Evolutionary conservation across 2,888 invertebrate genomes (phyloP), one percentile per base, ranked within the genome.

Genomic region (Drosophila niveifrons): DNA sequence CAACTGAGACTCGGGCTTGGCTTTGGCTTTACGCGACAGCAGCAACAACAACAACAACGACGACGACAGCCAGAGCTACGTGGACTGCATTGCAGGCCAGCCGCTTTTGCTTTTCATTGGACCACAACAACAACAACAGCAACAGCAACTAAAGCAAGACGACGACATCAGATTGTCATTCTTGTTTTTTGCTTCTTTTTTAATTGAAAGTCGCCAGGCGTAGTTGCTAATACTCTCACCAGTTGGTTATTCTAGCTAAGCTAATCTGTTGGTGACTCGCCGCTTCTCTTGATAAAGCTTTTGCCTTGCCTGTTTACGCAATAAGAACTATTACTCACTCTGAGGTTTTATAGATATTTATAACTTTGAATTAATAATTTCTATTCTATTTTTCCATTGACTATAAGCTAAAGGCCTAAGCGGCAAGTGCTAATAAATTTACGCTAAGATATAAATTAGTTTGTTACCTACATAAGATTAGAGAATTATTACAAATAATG

Each of bases 51-150:
- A 57, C 50, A 43, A 23, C 50, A 23, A 47, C 58, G 39, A 41
- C 62, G 29, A 46, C 39, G 48, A 59, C 57, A 43, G 11, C 50
- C 9, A 47, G 62, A 43, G 36, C 67, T 36, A 61, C 72, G 57
- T 43, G 62, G 51, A 52, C 69, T 78, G 82, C 84, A 87, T 84
- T 80, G 75, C 82, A 65, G 85, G 78, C 88, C 73, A 81, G 79
- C 82, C 83, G 88, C 85, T 86, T 88, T 86, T 86, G 85, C 85
- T 86, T 86, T 86, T 86, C 85, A 88, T 86, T 88, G 82, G 69
- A 70, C 75, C 77, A 79, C 75, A 55, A 67, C 78, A 75, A 68
- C 77, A 66, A 56, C 69, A 64, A 66, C 71, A 62, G 63, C 71
- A 56, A 66, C 70, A 66, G 4, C 10, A 29, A 29, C 29, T 1